phyloP scores from a whole-genome alignment of 2,113 vertebrate species.

The Suricata suricatta region DNA sequence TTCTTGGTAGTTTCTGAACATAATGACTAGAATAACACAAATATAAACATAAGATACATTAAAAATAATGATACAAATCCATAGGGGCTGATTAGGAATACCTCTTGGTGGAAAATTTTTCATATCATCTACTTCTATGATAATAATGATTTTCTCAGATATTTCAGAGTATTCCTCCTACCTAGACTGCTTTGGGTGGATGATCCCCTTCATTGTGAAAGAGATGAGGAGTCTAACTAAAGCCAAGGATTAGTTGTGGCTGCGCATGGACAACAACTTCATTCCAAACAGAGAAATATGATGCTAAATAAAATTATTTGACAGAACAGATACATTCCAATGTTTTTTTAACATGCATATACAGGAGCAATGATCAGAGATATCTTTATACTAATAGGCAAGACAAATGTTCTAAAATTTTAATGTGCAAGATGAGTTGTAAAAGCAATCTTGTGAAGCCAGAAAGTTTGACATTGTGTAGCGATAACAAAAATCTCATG shows the following conservation, averaged over 20 bases:
- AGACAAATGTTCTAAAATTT: not conserved
- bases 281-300: not conserved
- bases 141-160: not conserved
- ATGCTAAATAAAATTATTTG: not conserved
- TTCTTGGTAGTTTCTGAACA: not conserved
- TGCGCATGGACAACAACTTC: not conserved
- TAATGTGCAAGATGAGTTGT: not conserved
- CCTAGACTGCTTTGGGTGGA: not conserved
- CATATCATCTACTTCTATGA: not conserved
- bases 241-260: not conserved
- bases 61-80: not conserved
- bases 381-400: not conserved
- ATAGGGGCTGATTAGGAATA: not conserved
- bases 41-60: not conserved
- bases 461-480: not conserved
- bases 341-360: not conserved
- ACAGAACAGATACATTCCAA: not conserved
- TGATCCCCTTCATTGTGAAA: not conserved
- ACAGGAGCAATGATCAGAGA: not conserved
- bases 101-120: not conserved
- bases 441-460: not conserved
- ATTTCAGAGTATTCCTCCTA: not conserved
- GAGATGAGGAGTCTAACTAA: not conserved
- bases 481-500: not conserved
- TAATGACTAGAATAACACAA: not conserved